phyloP scores from a whole-genome alignment of 92 coral and sea anemone species.

The Epizoanthus rinbou region DNA sequence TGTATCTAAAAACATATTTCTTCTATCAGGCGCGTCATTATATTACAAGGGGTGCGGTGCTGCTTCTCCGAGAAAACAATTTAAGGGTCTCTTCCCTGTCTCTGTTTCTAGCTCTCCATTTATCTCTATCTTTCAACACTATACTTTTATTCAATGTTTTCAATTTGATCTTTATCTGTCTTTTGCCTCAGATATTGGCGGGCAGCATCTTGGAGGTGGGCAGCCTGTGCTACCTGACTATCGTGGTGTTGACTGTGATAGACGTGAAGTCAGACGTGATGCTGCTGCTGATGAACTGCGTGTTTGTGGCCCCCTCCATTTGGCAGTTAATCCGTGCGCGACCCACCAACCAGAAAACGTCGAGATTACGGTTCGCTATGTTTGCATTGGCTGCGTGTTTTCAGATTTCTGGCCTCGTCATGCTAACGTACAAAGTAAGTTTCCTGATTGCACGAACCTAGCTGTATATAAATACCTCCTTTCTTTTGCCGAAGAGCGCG shows the following conservation, averaged over 20 bases:
- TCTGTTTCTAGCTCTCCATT: too few species aligned
- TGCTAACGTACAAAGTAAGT: neutral
- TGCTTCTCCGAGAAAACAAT: too few species aligned
- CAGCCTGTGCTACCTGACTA: constrained; percentile 41
- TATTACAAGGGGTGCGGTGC: too few species aligned
- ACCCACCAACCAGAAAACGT: neutral
- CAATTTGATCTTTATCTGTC: neutral
- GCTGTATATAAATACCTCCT: too few species aligned
- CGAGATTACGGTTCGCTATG: neutral
- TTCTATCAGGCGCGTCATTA: too few species aligned
- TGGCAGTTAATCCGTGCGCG: constrained; percentile 13
- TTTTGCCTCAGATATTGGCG: too few species aligned
- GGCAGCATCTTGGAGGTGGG: constrained; percentile 22
- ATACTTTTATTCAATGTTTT: neutral
- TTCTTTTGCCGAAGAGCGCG: too few species aligned
- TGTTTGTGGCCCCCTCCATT: constrained; percentile 15
- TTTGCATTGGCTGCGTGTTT: constrained; percentile 17
- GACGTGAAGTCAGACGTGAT: constrained; percentile 11
- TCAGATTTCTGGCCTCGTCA: constrained; percentile 32
- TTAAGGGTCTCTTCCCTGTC: too few species aligned
- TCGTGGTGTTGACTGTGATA: constrained; percentile 38
- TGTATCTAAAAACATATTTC: too few species aligned
- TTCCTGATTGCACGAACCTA: neutral
- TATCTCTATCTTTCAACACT: too few species aligned
- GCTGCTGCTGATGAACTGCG: constrained; percentile 40